phyloP scores from a whole-genome alignment of 2,888 invertebrate species.

The Cephus runcator region DNA sequence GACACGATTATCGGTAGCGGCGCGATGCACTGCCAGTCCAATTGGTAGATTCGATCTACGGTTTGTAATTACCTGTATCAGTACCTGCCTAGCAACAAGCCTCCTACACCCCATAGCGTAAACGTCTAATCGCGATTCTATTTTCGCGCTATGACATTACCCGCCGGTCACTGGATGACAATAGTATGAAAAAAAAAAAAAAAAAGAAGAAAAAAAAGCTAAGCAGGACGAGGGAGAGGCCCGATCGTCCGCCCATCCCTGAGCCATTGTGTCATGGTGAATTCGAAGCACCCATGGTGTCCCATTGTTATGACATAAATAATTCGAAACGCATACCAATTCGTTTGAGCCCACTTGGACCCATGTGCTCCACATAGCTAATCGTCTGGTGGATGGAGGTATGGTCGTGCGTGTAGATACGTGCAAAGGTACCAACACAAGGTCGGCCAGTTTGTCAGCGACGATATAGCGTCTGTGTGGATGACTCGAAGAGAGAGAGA shows the following conservation, averaged over 20 bases:
- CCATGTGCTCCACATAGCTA: background rate
- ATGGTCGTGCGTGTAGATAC: background rate
- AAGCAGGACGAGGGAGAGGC: conserved; percentile 5
- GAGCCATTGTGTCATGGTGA: conserved; percentile 34
- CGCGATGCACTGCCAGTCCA: background rate
- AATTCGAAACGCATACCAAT: conserved; percentile 24
- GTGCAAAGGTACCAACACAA: background rate
- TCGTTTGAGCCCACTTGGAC: background rate
- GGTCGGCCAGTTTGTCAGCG: background rate
- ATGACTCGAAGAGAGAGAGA: background rate
- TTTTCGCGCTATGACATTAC: background rate
- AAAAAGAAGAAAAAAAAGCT: background rate
- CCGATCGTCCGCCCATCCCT: conserved; percentile 46
- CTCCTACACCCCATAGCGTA: background rate
- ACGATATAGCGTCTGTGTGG: background rate
- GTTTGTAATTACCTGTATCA: background rate
- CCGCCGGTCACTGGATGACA: background rate
- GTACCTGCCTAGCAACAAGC: background rate
- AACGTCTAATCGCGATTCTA: background rate
- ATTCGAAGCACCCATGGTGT: background rate
- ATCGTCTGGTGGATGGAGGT: background rate
- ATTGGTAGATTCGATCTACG: background rate
- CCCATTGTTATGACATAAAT: conserved; percentile 22
- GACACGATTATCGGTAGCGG: background rate
- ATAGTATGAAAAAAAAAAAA: background rate